Evolutionary conservation across 2,113 vertebrate genomes (phyloP).

Genomic region (Phyllostomus discolor): DNA sequence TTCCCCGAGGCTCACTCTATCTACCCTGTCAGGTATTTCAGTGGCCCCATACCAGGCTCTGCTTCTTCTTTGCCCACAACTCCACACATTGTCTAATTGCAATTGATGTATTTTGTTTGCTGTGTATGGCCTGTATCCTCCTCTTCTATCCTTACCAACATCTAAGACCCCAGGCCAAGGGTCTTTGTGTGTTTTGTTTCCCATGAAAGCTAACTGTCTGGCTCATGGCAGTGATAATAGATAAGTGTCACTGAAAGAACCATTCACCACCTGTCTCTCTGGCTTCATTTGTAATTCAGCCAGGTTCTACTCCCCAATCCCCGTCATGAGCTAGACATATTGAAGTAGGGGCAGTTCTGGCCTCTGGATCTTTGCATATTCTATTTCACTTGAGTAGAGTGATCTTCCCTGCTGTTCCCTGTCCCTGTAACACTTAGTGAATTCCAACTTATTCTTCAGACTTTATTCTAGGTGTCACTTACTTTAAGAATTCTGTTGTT

Average conservation of each 20-base stretch:
- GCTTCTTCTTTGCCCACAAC: background rate
- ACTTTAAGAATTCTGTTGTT: background rate
- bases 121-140: background rate
- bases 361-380: background rate
- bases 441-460: background rate
- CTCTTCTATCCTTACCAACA: background rate
- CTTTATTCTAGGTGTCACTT: background rate
- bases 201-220: background rate
- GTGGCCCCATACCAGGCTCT: background rate
- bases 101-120: background rate
- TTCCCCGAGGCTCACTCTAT: background rate
- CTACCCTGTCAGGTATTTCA: fast-evolving
- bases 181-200: background rate
- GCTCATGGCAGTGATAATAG: background rate
- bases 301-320: no score
- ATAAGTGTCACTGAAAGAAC: background rate
- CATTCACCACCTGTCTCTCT: background rate
- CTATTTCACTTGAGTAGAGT: fast-evolving
- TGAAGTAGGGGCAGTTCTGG: background rate
- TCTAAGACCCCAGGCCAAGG: background rate
- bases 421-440: background rate
- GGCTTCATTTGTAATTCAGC: background rate
- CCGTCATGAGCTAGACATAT: background rate
- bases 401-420: no score
- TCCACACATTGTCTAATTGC: fast-evolving